Evolutionary conservation across 2,797 vertebrate genomes (phyloP), one percentile per base, ranked within the genome.

Genomic region (Trachurus trachurus): DNA sequence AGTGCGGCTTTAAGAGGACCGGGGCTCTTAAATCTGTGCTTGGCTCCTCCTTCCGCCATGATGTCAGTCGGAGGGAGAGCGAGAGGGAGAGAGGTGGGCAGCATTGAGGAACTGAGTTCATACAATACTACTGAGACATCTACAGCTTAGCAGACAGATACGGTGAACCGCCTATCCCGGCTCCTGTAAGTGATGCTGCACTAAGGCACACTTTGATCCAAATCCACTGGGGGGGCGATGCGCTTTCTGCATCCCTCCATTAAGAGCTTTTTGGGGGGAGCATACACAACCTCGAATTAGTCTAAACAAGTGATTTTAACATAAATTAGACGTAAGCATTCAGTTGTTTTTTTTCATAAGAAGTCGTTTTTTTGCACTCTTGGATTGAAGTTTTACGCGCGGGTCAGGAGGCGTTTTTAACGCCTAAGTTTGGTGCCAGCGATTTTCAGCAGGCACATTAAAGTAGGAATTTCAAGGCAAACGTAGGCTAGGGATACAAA

Each of bases 61-160:
- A 98, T 95, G 97, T 98, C 96, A 98, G 93, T 83, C 82, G 56
- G 62, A 83, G 89, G 85, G 74, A 90, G 93, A 89, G 93, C 45
- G 87, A 90, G 88, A 90, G 91, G 68, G 84, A 92, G 95, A 93
- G 92, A 90, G 80, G 92, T 94, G 92, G 95, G 95, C 93, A 76
- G 93, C 83, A 81, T 81, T 90, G 90, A 94, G 90, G 87, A 91
- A 93, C 94, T 76, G 89, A 92, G 94, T 90, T 92, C 95, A 95
- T 93, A 92, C 96, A 95, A 95, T 95, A 95, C 95, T 94, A 95
- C 94, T 90, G 93, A 95, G 93, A 94, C 93, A 90, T 92, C 93
- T 77, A 90, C 92, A 94, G 95, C 94, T 94, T 89, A 93, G 94
- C 93, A 93, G 90, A 93, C 92, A 92, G 93, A 94, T 92, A 92